A percentile compares a stretch with the other conserved stretches of the same genome.
Conservation (phyloP, 30 jellyfish, hydroid and myxozoan genomes). For the Cassiopea xamachana region DNA sequence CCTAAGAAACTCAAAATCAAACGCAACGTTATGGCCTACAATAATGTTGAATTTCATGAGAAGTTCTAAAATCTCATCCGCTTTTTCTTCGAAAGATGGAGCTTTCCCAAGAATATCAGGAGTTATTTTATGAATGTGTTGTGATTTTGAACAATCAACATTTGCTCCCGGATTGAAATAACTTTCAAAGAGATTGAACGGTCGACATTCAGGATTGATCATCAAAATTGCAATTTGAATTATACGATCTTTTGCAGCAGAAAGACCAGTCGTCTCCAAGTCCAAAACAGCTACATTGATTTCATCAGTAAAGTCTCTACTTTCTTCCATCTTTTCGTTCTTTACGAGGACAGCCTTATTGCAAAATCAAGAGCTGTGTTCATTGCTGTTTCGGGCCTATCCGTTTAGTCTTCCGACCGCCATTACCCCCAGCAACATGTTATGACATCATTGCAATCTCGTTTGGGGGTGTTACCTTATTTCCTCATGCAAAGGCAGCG, state of each 20-base stretch:
- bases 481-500: no score
- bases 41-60: slow-evolving; percentile 20
- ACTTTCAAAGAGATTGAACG: slow-evolving; percentile 41
- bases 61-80: slow-evolving; percentile 17
- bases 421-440: background rate
- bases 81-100: slow-evolving; percentile 23
- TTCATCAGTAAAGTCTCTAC: background rate
- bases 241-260: slow-evolving; percentile 24
- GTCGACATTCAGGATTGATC: background rate
- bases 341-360: background rate
- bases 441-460: background rate
- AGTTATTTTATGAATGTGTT: slow-evolving; percentile 8
- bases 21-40: slow-evolving; percentile 56
- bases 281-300: slow-evolving; percentile 48
- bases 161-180: slow-evolving; percentile 69
- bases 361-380: no score
- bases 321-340: background rate
- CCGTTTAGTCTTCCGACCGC: no score
- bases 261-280: slow-evolving; percentile 64
- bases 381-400: no score
- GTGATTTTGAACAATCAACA: slow-evolving; percentile 5
- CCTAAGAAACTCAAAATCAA: slow-evolving; percentile 38
- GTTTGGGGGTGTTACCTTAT: no score
- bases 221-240: slow-evolving; percentile 47
- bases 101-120: slow-evolving; percentile 15